Conservation (phyloP, 2,888 invertebrate genomes). For the Subacronicta megacephala region DNA sequence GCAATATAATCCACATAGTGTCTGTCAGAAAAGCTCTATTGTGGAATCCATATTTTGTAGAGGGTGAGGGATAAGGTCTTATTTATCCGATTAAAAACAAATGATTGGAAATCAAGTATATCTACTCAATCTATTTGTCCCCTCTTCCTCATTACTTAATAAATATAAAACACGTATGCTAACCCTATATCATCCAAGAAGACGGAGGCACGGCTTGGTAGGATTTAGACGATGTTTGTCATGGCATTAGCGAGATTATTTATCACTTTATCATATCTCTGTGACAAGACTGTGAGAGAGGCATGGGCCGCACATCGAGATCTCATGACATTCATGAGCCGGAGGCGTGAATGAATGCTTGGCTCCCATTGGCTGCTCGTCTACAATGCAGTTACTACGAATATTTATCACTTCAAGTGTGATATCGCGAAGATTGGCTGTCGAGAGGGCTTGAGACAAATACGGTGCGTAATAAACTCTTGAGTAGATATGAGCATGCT, state of each 20-base stretch:
- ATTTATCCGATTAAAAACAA: too few species aligned
- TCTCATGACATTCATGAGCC: conserved; percentile 78
- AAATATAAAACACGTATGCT: conserved; percentile 23
- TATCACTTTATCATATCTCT: conserved; percentile 59
- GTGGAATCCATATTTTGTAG: too few species aligned
- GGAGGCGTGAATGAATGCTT: conserved; percentile 75
- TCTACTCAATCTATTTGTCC: too few species aligned
- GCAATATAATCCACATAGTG: too few species aligned
- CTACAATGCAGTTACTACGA: conserved; percentile 41
- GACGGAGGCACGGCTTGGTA: conserved; percentile 71
- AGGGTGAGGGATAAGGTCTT: too few species aligned
- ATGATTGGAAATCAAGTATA: too few species aligned
- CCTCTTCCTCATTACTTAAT: too few species aligned
- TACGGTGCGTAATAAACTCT: conserved; percentile 11
- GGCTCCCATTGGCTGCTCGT: conserved; percentile 67
- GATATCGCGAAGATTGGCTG: conserved; percentile 34
- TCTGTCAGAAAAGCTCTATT: too few species aligned
- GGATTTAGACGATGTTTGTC: conserved; percentile 69
- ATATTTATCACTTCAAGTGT: conserved; percentile 46
- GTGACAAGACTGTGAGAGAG: conserved; percentile 64
- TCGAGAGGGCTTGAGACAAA: conserved; percentile 21
- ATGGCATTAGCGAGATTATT: conserved; percentile 65
- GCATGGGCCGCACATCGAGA: conserved; percentile 63
- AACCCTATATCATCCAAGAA: conserved; percentile 34
- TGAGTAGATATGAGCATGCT: too few species aligned